phyloP scores from a whole-genome alignment of 2,113 vertebrate genomes.

The Emydura subglobosa region DNA sequence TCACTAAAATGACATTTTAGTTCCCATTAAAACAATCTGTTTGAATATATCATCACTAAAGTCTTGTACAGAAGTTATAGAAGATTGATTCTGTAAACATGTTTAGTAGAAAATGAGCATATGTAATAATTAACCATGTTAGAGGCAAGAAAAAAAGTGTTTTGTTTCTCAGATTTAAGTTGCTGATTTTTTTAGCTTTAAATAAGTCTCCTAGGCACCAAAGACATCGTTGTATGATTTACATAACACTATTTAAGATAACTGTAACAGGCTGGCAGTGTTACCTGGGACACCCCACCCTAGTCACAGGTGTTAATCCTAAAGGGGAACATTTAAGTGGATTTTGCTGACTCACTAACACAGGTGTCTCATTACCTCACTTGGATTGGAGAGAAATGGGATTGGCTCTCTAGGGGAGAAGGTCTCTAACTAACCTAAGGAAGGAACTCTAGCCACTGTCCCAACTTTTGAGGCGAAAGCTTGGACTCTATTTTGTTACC shows the following conservation, averaged over 20 bases:
- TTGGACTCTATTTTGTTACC: background rate
- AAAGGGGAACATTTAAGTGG: background rate
- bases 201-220: background rate
- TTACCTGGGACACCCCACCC: background rate
- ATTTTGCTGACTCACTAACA: background rate
- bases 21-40: background rate
- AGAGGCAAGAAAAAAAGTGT: background rate
- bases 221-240: slow-evolving; percentile 17
- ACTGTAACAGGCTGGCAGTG: background rate
- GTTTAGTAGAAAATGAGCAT: background rate
- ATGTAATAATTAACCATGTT: background rate
- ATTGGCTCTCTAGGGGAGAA: background rate
- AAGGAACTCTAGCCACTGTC: too few species aligned
- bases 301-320: background rate
- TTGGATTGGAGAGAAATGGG: background rate
- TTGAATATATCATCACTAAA: background rate
- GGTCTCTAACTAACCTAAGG: background rate
- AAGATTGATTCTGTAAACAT: background rate
- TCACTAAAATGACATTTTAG: background rate
- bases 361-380: background rate
- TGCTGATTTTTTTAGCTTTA: slow-evolving; percentile 12
- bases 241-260: background rate
- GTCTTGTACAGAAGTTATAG: background rate
- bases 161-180: background rate
- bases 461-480: background rate